Evolutionary conservation across 2,113 vertebrate species (phyloP), one percentile per base, ranked within the genome.

Genomic region (Geococcyx californianus): DNA sequence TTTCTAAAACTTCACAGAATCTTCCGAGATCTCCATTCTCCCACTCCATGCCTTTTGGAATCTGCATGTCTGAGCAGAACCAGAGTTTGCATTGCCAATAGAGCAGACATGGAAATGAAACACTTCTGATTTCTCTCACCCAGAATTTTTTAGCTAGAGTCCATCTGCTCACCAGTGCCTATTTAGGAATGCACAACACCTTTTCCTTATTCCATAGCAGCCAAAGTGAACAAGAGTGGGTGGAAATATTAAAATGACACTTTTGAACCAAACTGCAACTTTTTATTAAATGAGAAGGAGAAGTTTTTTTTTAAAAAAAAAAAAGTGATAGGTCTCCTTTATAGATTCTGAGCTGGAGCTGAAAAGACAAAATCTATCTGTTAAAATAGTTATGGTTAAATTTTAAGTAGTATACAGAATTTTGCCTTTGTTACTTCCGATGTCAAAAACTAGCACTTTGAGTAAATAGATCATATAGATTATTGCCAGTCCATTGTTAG

Each of bases 131-230:
- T 97, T 97, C 93, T 95, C 80, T 95, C 94, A 94, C 94, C 64
- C 94, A 87, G 80, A 90, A 96, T 90, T 92, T 97, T 96, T 97
- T 92, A 94, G 70, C 90, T 96, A 44, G 60, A 95, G 95, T 96
- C 96, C 96, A 95, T 97, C 94, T 97, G 94, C 96, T 96, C 93
- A 92, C 80, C 90, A 78, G 83, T 81, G 94, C 81, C 93, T 97
- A 86, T 96, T 95, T 97, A 94, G 77, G 81, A 95, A 97, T 96
- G 94, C 94, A 86, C 60, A 93, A 89, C 96, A 97, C 96, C 96
- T 95, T 95, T 95, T 89, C 54, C 91, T 94, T 95, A 60, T 83
- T 97, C 87, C 42, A 42, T 87, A 88, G 86, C 94, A 97, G 94
- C 91, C 93, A 95, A 97, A 96, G 74, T 79, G 95, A 95, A 75